Percentiles rank a stretch among this genome's conserved stretches.
Evolutionary conservation across 2,888 invertebrate genomes (phyloP).

Genomic region (Leucania comma): DNA sequence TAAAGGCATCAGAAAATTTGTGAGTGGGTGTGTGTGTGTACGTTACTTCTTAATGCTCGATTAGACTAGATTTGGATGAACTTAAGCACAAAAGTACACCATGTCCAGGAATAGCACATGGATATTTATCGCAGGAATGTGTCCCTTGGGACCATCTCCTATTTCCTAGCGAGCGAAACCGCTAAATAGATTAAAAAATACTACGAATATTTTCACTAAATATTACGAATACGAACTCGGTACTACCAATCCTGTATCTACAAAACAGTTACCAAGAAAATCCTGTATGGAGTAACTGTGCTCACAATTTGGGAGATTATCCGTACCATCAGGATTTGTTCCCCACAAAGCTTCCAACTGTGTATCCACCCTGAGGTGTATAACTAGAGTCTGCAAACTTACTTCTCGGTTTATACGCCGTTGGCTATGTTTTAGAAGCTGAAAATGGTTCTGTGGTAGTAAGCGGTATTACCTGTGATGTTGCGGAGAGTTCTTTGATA

Average conservation of each 20-base stretch:
- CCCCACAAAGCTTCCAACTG: constrained; percentile 5
- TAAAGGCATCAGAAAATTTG: too few relatives aligned
- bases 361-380: constrained; percentile 1
- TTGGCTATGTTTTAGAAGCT: constrained; percentile 6
- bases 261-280: constrained; percentile 1
- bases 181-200: too few relatives aligned
- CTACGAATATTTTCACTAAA: too few relatives aligned
- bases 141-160: too few relatives aligned
- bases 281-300: neutral
- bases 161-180: too few relatives aligned
- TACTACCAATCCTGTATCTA: too few relatives aligned
- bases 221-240: neutral
- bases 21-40: too few relatives aligned
- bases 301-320: constrained; percentile 36
- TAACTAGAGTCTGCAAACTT: constrained; percentile 33
- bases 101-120: too few relatives aligned
- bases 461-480: neutral
- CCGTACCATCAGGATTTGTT: constrained; percentile 30
- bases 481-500: neutral
- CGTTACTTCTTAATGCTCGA: too few relatives aligned
- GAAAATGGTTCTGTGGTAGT: neutral
- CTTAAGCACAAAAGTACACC: too few relatives aligned
- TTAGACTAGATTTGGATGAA: too few relatives aligned
- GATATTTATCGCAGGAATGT: too few relatives aligned
- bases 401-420: constrained; percentile 2